Conservation (phyloP, 2,113 vertebrate genomes). For the Solenodon paradoxus region DNA sequence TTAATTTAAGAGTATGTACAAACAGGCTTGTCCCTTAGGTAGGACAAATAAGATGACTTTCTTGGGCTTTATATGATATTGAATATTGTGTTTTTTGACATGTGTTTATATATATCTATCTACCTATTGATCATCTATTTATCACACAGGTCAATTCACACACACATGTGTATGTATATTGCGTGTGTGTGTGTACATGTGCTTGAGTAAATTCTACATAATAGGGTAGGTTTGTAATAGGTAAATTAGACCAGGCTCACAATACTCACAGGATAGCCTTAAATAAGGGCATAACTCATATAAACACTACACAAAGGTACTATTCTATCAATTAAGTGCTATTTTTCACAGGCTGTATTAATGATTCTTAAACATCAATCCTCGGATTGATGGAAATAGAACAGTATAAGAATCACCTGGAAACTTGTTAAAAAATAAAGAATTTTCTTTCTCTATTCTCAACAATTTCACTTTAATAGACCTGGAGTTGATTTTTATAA, state of each 20-base stretch:
- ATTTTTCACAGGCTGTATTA: neutral
- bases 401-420: neutral
- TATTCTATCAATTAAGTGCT: neutral
- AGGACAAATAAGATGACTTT: neutral
- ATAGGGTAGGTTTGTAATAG: neutral
- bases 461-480: constrained; percentile 1
- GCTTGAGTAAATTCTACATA: neutral
- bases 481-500: neutral
- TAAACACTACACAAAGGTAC: neutral
- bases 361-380: neutral
- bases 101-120: neutral
- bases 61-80: neutral
- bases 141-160: too few relatives aligned
- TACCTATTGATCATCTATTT: too few relatives aligned
- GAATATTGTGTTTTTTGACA: neutral
- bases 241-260: neutral
- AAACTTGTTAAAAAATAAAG: neutral
- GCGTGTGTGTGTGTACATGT: neutral
- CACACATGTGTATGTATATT: too few relatives aligned
- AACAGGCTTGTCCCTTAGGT: neutral
- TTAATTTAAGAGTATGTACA: neutral
- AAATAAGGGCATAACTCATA: neutral
- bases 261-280: neutral
- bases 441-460: neutral
- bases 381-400: neutral